These are phyloP conservation scores for Dasypus novemcinctus DNA, from an alignment of 2,113 vertebrate species.

Conservation along the genomic window DNA sequence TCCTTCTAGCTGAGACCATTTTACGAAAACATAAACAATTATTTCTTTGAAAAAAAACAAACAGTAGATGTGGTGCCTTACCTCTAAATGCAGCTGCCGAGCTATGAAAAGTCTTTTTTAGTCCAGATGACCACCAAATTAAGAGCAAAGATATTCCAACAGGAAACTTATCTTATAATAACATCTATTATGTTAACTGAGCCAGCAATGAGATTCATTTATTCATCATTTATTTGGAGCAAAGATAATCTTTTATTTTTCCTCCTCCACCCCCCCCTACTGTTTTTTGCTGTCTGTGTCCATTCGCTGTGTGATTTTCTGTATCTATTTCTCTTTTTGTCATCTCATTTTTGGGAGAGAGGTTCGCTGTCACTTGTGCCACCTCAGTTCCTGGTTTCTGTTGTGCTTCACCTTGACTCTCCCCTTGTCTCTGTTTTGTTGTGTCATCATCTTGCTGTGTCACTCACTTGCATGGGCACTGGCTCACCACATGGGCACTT, in stretches of 20 bases:
- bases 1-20: neutral
- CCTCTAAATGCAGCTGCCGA: neutral
- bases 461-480: no score
- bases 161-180: neutral
- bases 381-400: no score
- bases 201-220: neutral
- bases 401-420: no score
- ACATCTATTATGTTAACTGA: neutral
- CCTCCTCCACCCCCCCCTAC: no score
- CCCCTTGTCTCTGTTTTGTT: no score
- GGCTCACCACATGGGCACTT: no score
- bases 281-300: no score
- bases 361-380: no score
- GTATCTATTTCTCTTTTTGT: no score
- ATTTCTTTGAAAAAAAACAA: constrained; percentile 27
- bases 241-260: neutral
- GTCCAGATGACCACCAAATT: neutral
- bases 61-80: neutral
- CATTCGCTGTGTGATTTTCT: no score
- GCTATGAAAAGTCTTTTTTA: neutral
- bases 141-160: neutral
- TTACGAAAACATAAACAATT: neutral
- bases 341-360: no score
- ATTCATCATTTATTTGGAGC: neutral
- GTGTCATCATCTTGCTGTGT: no score